These are phyloP conservation scores for Argya squamiceps DNA, from an alignment of 2,797 vertebrate species.

Conservation along the genomic window DNA sequence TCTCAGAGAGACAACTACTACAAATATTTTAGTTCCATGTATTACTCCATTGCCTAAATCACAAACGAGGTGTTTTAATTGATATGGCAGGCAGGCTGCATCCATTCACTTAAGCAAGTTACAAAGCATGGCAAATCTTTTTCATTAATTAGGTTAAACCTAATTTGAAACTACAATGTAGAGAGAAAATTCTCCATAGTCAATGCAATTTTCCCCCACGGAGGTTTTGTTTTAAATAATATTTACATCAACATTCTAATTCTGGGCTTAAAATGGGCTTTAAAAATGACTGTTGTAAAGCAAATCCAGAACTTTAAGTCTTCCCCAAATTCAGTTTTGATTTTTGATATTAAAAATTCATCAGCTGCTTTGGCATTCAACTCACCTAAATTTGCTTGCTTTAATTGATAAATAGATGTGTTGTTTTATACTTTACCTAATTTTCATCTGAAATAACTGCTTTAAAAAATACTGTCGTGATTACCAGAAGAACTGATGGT, in stretches of 20 bases:
- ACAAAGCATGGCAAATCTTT: neutral
- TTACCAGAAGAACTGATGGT: neutral
- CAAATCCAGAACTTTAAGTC: neutral
- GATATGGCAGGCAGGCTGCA: neutral
- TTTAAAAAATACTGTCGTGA: neutral
- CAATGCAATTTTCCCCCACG: fast-evolving
- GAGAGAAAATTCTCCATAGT: neutral
- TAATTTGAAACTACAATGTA: neutral
- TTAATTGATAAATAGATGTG: neutral
- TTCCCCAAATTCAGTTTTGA: neutral
- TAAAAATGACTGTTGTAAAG: neutral
- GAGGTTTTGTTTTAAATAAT: neutral
- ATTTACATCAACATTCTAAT: neutral
- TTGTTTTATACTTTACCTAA: neutral
- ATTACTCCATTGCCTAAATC: neutral
- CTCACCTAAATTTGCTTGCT: neutral
- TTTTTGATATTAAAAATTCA: neutral
- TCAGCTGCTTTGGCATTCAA: neutral
- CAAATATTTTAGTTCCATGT: neutral
- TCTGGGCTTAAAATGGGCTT: neutral
- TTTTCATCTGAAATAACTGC: neutral
- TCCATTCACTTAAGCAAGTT: neutral
- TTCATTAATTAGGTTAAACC: neutral
- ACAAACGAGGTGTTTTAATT: neutral
- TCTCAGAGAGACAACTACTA: neutral